Conservation (phyloP, 1,140 invertebrate genomes). For the Drosophila sturtevanti region DNA sequence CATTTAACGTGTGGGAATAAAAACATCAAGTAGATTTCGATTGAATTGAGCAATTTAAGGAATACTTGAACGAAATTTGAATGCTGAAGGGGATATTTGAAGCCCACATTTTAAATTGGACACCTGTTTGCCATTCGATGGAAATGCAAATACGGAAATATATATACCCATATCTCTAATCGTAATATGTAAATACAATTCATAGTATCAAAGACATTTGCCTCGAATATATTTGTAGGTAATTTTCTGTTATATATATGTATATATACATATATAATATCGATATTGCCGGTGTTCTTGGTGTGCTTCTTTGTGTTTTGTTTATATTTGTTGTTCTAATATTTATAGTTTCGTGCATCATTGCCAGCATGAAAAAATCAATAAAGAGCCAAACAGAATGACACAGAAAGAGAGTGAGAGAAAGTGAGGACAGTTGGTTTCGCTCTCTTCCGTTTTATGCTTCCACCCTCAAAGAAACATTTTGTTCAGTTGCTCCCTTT, state of each 20-base stretch:
- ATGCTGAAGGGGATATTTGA: slow-evolving; percentile 14
- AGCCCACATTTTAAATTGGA: slow-evolving; percentile 8
- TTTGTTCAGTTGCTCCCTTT: not conserved
- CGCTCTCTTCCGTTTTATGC: slow-evolving; percentile 11
- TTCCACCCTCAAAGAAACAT: slow-evolving; percentile 7
- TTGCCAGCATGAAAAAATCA: slow-evolving; percentile 72
- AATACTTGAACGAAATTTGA: slow-evolving; percentile 6
- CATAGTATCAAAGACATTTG: not conserved
- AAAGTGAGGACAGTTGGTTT: not conserved
- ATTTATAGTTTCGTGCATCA: slow-evolving; percentile 23
- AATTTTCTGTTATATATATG: not conserved
- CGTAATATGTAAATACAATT: not conserved
- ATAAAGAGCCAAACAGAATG: slow-evolving; percentile 38
- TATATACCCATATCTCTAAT: not conserved
- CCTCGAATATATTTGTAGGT: not conserved
- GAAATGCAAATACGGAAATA: not conserved
- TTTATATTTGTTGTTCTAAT: slow-evolving; percentile 37
- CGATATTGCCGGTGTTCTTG: not conserved
- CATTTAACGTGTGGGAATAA: not conserved
- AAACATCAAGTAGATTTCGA: slow-evolving; percentile 12
- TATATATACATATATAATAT: not conserved
- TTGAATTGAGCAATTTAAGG: not conserved
- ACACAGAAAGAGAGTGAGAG: slow-evolving; percentile 16
- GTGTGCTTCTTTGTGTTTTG: slow-evolving; percentile 15
- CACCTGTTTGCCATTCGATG: slow-evolving; percentile 46